Evolutionary conservation across 2,888 invertebrate genomes (phyloP).

Genomic region (Melipona beecheii): DNA sequence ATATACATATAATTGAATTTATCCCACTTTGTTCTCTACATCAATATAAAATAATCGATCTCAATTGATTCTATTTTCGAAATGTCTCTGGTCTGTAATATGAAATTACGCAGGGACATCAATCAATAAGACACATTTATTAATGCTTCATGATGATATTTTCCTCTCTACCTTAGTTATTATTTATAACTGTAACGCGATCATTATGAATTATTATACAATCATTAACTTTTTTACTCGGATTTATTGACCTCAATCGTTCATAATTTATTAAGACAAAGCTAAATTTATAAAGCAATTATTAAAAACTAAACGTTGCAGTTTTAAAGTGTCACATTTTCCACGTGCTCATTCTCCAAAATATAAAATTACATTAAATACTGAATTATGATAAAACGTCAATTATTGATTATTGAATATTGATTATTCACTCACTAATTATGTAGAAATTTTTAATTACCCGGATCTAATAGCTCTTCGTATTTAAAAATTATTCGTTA

Average conservation of each 20-base stretch:
- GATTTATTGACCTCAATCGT: too few species aligned
- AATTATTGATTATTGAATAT: neutral
- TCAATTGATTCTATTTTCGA: neutral
- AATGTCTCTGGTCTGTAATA: neutral
- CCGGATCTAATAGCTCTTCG: too few species aligned
- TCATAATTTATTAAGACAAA: neutral
- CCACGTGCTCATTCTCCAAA: too few species aligned
- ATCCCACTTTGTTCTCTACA: too few species aligned
- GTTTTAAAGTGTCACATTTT: neutral
- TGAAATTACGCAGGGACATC: neutral
- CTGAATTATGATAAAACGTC: neutral
- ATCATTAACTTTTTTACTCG: neutral
- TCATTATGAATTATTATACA: neutral
- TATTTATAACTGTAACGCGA: neutral
- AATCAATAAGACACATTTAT: neutral
- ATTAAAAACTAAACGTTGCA: neutral
- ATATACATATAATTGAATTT: neutral
- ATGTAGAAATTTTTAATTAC: neutral
- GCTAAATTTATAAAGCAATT: neutral
- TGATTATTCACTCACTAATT: neutral
- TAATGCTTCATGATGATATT: neutral
- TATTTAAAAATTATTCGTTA: neutral
- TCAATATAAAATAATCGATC: neutral
- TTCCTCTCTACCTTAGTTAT: neutral
- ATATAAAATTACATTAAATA: neutral